Evolutionary conservation across 2,888 invertebrate species (phyloP).

Genomic region (Leptinotarsa tumamoca): DNA sequence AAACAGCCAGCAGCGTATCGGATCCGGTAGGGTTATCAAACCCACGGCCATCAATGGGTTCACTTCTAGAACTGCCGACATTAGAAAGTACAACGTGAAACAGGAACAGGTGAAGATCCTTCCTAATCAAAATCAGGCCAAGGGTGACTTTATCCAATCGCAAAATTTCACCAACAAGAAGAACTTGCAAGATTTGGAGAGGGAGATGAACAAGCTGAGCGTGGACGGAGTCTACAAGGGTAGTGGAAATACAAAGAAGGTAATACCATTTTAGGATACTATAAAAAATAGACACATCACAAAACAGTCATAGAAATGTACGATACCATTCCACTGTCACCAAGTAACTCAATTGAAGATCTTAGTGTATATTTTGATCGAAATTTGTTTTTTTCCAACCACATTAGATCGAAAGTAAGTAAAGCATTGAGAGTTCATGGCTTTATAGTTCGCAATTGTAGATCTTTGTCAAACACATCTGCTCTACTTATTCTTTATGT

Average conservation of each 20-base stretch:
- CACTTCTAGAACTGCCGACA: conserved; percentile 61
- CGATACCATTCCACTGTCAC: no score
- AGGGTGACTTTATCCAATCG: conserved; percentile 55
- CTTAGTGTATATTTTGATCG: no score
- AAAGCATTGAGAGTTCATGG: no score
- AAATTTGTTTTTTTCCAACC: no score
- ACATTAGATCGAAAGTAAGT: no score
- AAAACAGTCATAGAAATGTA: no score
- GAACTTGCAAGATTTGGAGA: conserved; percentile 59
- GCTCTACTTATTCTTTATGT: no score
- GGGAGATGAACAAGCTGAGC: conserved; percentile 59
- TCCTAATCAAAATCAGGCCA: conserved; percentile 34
- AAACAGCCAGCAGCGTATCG: conserved; percentile 39
- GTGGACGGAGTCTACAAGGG: conserved; percentile 53
- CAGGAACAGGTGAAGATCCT: conserved; percentile 42
- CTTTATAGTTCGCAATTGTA: no score
- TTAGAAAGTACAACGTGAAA: conserved; percentile 53
- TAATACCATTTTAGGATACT: neutral
- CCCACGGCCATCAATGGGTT: conserved; percentile 63
- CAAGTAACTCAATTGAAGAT: no score
- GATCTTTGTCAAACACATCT: no score
- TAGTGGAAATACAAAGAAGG: conserved; percentile 32
- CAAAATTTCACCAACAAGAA: conserved; percentile 65
- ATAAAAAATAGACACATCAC: no score
- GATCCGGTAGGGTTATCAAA: conserved; percentile 52